Evolutionary conservation across 2,797 vertebrate species (phyloP).

Genomic region (Xenentodon cancila): DNA sequence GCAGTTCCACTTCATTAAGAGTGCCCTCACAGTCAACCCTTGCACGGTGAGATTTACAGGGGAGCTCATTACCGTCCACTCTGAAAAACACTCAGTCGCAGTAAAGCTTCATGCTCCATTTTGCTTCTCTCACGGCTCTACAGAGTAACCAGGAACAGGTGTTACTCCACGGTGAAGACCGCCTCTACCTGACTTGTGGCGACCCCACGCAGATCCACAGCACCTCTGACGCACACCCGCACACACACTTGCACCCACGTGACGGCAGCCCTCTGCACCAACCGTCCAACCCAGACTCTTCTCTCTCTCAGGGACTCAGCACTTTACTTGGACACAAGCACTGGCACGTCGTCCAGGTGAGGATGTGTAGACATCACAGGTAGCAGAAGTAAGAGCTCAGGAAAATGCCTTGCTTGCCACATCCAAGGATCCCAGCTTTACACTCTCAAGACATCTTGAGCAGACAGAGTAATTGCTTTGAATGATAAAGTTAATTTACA

Average conservation of each 20-base stretch:
- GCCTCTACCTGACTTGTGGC: constrained; percentile 96
- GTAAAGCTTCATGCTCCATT: constrained; percentile 7
- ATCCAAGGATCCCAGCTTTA: too few species aligned
- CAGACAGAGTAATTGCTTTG: too few species aligned
- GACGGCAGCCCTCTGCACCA: constrained; percentile 83
- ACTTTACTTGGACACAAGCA: constrained; percentile 99
- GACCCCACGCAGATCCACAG: constrained; percentile 90
- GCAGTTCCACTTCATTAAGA: constrained; percentile 98
- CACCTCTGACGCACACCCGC: constrained; percentile 77
- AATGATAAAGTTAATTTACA: too few species aligned
- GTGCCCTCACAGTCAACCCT: constrained; percentile 96
- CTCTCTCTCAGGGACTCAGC: constrained; percentile 97
- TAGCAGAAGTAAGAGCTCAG: background rate
- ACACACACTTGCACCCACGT: constrained; percentile 70
- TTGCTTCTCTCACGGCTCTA: constrained; percentile 2
- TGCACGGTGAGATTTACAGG: constrained; percentile 89
- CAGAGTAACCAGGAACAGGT: constrained; percentile 99
- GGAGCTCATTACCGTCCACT: background rate
- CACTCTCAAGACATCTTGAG: too few species aligned
- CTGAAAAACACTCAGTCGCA: background rate
- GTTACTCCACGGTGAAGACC: constrained; percentile 96
- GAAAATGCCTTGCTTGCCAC: background rate
- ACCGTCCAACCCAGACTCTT: constrained; percentile 78
- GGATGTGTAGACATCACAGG: background rate
- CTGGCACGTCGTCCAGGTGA: constrained; percentile 98